phyloP scores from a whole-genome alignment of 2,113 vertebrate genomes.

The Cnemophilus loriae region DNA sequence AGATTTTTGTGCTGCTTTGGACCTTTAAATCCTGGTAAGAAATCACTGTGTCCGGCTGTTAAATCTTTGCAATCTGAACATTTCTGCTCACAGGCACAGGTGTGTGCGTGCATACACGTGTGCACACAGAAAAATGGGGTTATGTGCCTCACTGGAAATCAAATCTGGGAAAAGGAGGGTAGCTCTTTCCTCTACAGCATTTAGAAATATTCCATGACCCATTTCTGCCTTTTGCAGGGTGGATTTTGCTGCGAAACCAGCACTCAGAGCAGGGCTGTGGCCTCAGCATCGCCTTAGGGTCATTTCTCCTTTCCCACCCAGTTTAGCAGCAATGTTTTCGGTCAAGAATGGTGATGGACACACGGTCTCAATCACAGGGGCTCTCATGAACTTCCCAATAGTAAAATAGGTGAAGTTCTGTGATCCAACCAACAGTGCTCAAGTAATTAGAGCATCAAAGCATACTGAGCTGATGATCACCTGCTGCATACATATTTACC shows the following conservation, averaged over 20 bases:
- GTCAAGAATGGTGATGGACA: neutral
- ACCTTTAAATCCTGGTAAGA: neutral
- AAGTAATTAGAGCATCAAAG: neutral
- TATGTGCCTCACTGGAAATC: neutral
- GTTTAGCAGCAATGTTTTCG: neutral
- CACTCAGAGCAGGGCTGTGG: neutral
- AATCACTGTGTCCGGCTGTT: neutral
- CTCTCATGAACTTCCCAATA: neutral
- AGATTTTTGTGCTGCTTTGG: neutral
- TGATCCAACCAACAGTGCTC: neutral
- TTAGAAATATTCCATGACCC: neutral
- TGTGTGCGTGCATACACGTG: neutral
- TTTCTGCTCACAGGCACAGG: accelerated
- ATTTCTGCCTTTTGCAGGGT: neutral
- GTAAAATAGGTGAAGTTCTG: neutral
- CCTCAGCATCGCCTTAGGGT: neutral
- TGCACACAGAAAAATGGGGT: neutral
- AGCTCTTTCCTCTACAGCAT: neutral
- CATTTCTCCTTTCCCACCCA: conserved; percentile 12
- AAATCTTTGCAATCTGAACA: neutral
- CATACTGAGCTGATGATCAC: neutral
- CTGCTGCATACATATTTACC: no score
- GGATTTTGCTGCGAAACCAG: neutral
- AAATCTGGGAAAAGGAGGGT: neutral
- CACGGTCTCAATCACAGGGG: neutral